A percentile compares a stretch with the other conserved stretches of the same genome.
These are phyloP conservation scores for Xenentodon cancila DNA, from an alignment of 2,797 vertebrate species.

Conservation along the genomic window DNA sequence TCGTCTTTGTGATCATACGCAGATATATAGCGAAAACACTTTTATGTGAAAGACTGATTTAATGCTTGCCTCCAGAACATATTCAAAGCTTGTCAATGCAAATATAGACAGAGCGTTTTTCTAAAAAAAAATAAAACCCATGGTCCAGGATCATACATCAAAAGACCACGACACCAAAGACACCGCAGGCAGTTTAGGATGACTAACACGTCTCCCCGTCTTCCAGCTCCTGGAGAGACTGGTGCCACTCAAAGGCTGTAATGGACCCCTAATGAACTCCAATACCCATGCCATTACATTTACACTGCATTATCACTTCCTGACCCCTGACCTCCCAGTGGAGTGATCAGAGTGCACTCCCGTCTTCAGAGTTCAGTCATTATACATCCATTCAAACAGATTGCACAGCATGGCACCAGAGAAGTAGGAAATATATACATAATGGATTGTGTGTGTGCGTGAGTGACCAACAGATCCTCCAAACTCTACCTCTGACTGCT, in stretches of 20 bases:
- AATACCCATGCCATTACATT: conserved; percentile 69
- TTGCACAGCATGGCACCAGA: conserved; percentile 8
- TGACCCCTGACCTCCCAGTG: conserved; percentile 72
- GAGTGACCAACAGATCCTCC: conserved; percentile 19
- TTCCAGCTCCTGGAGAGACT: conserved; percentile 53
- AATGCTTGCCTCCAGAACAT: conserved; percentile 1
- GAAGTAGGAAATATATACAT: conserved; percentile 20
- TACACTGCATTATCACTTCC: conserved; percentile 73
- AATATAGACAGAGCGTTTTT: conserved; percentile 8
- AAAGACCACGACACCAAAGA: conserved; percentile 29
- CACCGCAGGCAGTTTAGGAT: conserved; percentile 29
- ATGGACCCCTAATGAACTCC: conserved; percentile 78
- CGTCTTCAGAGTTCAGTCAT: conserved; percentile 58
- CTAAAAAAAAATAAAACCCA: not conserved
- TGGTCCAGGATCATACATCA: conserved; percentile 43
- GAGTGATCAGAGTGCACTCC: conserved; percentile 53
- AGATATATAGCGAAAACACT: not conserved
- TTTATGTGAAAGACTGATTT: not conserved
- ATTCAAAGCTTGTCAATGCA: conserved; percentile 17
- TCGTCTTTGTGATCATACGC: conserved; percentile 9
- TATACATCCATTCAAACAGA: conserved; percentile 53
- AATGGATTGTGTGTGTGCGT: conserved; percentile 32
- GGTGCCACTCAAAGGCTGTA: conserved; percentile 74
- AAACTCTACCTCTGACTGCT: conserved; percentile 11
- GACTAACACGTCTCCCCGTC: conserved; percentile 26